Evolutionary conservation across 1,140 invertebrate genomes (phyloP), one percentile per base, ranked within the genome.

Genomic region (Drosophila melanogaster): DNA sequence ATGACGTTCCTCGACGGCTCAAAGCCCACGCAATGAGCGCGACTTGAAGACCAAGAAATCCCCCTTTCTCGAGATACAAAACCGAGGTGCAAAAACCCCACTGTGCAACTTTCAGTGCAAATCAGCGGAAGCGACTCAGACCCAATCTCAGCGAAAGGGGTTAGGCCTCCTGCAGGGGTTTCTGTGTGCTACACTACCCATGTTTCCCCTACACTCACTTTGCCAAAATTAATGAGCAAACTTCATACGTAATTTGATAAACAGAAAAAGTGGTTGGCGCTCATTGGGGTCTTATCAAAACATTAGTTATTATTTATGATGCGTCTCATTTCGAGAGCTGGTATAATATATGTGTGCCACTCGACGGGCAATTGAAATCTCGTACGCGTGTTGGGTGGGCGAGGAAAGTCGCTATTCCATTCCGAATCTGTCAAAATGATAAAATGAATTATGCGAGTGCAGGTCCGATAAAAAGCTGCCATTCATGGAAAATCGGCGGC

Each of bases 241-340:
- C 65, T 72, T 71, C 50, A 72, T 59, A 30, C 74, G 57, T 70
- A 69, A 77, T 69, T 76, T 56, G 73, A 77, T 77, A 70, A 77
- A 60, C 50, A 73, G 30, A 10, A 64, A 51, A 56, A 64, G 33
- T 49, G 70, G 74, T 72, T 7, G 12, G 38, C 67, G 51, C 56
- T 35, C 38, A n/a, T 46, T 33, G 19, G 38, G 11, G 15, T 35
- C 59, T 65, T 66, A 78, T 78, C 65, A 78, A 78, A 77, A 62
- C 43, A 70, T 71, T 73, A 70, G 64, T 69, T 73, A 77, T 77
- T 78, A 65, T 79, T 77, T 79, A 72, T 74, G 76, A 67, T 67
- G 56, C 61, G 46, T 61, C 54, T 61, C 56, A 47, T 53, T 69
- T 61, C 7, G 46, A 33, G 33, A 50, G 24, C 22, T 19, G 12